phyloP scores from a whole-genome alignment of 2,113 vertebrate genomes.

The Ifrita kowaldi region DNA sequence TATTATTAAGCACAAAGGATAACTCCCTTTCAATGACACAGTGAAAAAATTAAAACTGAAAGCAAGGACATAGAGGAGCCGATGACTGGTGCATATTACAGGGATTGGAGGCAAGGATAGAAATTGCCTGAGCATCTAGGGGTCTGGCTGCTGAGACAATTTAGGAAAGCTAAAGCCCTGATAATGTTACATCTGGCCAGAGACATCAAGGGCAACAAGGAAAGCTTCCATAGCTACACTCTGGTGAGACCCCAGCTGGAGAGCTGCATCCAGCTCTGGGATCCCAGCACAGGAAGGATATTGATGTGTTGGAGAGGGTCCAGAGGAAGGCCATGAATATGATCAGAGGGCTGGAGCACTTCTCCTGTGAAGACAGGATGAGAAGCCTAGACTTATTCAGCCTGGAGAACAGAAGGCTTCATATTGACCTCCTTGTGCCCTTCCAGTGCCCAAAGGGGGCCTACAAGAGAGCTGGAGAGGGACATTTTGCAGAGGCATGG shows the following conservation, averaged over 20 bases:
- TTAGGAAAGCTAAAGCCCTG: background rate
- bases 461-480: background rate
- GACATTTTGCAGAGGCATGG: background rate
- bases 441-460: background rate
- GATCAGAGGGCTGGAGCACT: background rate
- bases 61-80: background rate
- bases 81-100: background rate
- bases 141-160: background rate
- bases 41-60: background rate
- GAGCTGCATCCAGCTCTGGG: no score
- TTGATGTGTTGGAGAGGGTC: background rate
- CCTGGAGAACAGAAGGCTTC: background rate
- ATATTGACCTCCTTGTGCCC: fast-evolving
- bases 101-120: background rate
- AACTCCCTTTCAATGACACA: background rate
- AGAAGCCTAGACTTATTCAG: background rate
- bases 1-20: background rate
- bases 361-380: background rate
- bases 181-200: background rate
- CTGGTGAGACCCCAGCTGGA: background rate
- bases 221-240: background rate
- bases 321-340: background rate
- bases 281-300: background rate
- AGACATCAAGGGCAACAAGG: background rate
- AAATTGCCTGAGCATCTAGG: background rate